These are phyloP conservation scores for Myzus persicae DNA, from an alignment of 1,140 invertebrate species.

Conservation along the genomic window DNA sequence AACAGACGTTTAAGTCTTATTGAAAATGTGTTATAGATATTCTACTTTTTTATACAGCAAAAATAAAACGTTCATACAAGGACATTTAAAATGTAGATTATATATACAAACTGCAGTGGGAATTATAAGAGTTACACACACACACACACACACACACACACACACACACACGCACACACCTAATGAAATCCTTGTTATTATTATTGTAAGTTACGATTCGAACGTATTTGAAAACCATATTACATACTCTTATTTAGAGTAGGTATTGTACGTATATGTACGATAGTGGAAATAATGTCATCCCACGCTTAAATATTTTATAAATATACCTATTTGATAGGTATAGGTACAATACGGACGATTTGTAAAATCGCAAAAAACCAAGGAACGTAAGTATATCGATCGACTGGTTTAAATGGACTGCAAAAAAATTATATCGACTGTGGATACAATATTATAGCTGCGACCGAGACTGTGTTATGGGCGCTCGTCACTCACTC, in stretches of 20 bases:
- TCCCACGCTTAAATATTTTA: not conserved
- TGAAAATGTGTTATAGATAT: not conserved
- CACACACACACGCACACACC: too few relatives aligned
- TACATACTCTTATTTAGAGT: not conserved
- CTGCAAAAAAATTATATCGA: not conserved
- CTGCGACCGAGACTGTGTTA: not conserved
- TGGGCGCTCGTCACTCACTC: not conserved
- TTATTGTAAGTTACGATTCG: not conserved
- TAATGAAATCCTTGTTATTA: constrained; percentile 18
- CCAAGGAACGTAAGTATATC: not conserved
- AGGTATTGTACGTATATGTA: not conserved
- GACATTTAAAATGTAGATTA: constrained; percentile 4
- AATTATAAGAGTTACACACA: not conserved
- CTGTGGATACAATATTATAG: too few relatives aligned
- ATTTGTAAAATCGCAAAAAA: not conserved
- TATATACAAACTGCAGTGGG: not conserved
- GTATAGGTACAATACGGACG: not conserved
- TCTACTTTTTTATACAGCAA: not conserved
- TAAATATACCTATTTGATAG: too few relatives aligned
- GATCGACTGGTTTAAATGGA: not conserved
- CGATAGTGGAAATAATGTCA: too few relatives aligned
- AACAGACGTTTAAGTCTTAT: not conserved
- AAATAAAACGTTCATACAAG: not conserved
- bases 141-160: too few relatives aligned
- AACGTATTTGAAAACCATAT: not conserved